Percentiles rank a stretch among this genome's conserved stretches.
Conservation (phyloP, 2,113 vertebrate species). For the Girardinichthys multiradiatus region DNA sequence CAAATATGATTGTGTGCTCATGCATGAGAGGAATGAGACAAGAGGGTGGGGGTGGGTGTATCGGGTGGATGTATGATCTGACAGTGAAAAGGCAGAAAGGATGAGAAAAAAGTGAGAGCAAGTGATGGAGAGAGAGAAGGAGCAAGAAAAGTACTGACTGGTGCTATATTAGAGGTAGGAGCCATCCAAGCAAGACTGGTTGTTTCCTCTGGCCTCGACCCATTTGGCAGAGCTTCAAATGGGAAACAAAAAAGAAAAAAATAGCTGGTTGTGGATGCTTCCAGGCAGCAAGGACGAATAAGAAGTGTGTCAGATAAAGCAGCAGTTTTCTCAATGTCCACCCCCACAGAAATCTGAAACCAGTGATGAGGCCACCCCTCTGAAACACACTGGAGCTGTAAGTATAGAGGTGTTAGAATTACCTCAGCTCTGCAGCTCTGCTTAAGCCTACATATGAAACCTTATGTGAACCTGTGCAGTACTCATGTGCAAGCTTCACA, state of each 20-base stretch:
- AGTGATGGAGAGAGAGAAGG: conserved; percentile 33
- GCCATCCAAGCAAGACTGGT: conserved; percentile 29
- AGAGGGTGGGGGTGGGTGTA: conserved; percentile 1
- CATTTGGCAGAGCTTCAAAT: conserved; percentile 65
- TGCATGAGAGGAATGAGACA: conserved; percentile 15
- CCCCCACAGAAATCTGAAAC: conserved; percentile 66
- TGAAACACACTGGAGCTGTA: conserved; percentile 14
- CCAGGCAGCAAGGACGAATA: conserved; percentile 40
- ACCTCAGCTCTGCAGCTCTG: conserved; percentile 37
- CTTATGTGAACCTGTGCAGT: conserved; percentile 48
- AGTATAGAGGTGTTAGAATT: conserved; percentile 44
- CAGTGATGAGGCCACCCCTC: conserved; percentile 32
- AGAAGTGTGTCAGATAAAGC: conserved; percentile 66
- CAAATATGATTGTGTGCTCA: conserved; percentile 33
- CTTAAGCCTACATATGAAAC: conserved; percentile 52
- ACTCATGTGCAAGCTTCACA: conserved; percentile 39
- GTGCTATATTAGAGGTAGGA: conserved; percentile 24
- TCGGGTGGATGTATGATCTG: conserved; percentile 39
- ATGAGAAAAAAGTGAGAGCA: conserved; percentile 60
- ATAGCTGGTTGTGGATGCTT: conserved; percentile 35
- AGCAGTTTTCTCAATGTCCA: conserved; percentile 50
- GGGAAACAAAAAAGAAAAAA: conserved; percentile 42
- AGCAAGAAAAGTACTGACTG: conserved; percentile 25
- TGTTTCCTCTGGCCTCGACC: conserved; percentile 42
- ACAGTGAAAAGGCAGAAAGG: conserved; percentile 41